A percentile compares a stretch with the other conserved stretches of the same genome.
These are phyloP conservation scores for Meandrusa payeni DNA, from an alignment of 2,888 invertebrate species.

Conservation along the genomic window DNA sequence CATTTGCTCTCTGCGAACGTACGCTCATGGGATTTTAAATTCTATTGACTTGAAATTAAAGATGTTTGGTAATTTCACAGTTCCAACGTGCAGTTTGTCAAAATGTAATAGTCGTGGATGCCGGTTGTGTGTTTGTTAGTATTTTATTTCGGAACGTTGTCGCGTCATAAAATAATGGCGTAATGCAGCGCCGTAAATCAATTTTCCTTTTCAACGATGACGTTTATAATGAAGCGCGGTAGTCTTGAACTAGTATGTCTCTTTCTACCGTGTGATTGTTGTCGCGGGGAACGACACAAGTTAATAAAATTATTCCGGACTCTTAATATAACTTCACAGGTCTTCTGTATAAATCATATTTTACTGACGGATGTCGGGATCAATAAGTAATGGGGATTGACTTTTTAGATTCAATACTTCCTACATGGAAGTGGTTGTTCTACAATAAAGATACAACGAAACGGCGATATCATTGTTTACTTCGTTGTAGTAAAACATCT, in stretches of 20 bases:
- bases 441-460: no score
- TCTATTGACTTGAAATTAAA: slow-evolving; percentile 34
- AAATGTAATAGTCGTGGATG: slow-evolving; percentile 76
- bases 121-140: slow-evolving; percentile 79
- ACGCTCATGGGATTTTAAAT: slow-evolving; percentile 35
- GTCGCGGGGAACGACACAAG: slow-evolving; percentile 44
- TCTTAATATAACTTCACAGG: no score
- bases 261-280: slow-evolving; percentile 51
- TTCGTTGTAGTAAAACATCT: no score
- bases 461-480: no score
- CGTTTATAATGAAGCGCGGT: slow-evolving; percentile 72
- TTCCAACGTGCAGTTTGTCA: slow-evolving; percentile 37
- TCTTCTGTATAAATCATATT: slow-evolving; percentile 1
- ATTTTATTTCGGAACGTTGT: slow-evolving; percentile 79
- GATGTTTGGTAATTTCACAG: slow-evolving; percentile 22
- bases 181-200: slow-evolving; percentile 77
- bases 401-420: no score
- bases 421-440: no score
- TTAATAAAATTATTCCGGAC: neutral
- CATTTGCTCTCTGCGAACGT: slow-evolving; percentile 28
- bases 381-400: no score
- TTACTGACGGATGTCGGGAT: neutral
- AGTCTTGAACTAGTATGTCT: slow-evolving; percentile 39
- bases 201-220: slow-evolving; percentile 74
- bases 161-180: slow-evolving; percentile 79